Conservation (phyloP, 23 tunicate species). For the Diplosoma virens region DNA sequence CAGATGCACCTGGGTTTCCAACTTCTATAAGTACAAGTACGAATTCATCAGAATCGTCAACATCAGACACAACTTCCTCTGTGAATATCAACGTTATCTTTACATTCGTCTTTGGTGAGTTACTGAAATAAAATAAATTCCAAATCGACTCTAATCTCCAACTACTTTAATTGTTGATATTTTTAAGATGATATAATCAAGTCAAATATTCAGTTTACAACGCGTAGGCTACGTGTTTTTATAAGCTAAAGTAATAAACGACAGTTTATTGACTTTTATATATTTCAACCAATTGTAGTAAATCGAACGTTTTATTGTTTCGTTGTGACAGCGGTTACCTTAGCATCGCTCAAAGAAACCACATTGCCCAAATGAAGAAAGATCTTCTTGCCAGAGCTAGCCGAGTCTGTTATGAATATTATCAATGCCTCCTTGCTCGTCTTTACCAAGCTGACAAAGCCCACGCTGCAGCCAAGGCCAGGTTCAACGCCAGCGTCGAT, state of each 20-base stretch:
- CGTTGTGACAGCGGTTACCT: slow-evolving; percentile 2
- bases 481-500: slow-evolving; percentile 13
- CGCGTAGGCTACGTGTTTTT: too few relatives aligned
- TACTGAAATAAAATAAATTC: too few relatives aligned
- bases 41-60: slow-evolving; percentile 14
- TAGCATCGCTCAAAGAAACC: neutral
- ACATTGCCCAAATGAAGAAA: slow-evolving; percentile 3
- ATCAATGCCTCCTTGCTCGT: neutral
- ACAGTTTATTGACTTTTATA: too few relatives aligned
- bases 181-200: too few relatives aligned
- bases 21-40: slow-evolving; percentile 19
- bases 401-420: slow-evolving; percentile 4
- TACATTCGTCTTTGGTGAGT: slow-evolving; percentile 10
- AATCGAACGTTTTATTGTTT: too few relatives aligned
- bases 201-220: too few relatives aligned
- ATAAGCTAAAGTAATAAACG: too few relatives aligned
- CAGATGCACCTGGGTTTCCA: slow-evolving; percentile 27
- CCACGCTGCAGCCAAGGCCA: neutral
- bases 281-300: too few relatives aligned
- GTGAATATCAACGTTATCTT: neutral
- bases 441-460: neutral
- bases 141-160: neutral
- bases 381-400: slow-evolving; percentile 14
- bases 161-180: too few relatives aligned
- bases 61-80: slow-evolving; percentile 33